Percentiles rank a stretch among this genome's conserved stretches.
Evolutionary conservation across 2,888 invertebrate genomes (phyloP).

Genomic region (Cheilosia pagana): DNA sequence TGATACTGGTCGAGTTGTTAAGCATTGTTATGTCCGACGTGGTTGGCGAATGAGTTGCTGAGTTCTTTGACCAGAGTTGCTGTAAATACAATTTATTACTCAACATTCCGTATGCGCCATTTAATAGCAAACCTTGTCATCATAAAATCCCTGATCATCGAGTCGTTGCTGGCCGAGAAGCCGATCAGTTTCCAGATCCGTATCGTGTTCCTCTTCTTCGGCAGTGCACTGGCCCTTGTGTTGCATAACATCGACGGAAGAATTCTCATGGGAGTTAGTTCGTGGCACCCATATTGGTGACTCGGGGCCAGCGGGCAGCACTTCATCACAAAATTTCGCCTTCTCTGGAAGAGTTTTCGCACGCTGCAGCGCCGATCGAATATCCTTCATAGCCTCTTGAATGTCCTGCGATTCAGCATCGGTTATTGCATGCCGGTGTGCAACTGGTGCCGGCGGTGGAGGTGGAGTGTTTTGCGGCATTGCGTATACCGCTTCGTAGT

Average conservation of each 20-base stretch:
- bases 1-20: conserved; percentile 78
- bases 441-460: conserved; percentile 85
- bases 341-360: conserved; percentile 83
- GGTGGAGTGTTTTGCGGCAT: conserved; percentile 84
- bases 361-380: conserved; percentile 89
- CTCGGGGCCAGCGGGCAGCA: conserved; percentile 80
- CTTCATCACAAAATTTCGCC: conserved; percentile 81
- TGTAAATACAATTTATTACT: conserved; percentile 52
- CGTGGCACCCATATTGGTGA: conserved; percentile 83
- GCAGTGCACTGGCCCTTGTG: conserved; percentile 76
- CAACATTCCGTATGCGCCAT: not conserved
- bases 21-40: conserved; percentile 77
- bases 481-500: conserved; percentile 81
- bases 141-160: conserved; percentile 95
- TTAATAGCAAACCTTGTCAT: conserved; percentile 84
- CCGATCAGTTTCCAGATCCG: conserved; percentile 98
- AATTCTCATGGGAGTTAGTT: conserved; percentile 72
- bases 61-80: conserved; percentile 80
- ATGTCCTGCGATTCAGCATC: conserved; percentile 86
- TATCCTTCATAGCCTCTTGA: conserved; percentile 91
- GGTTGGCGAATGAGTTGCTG: conserved; percentile 77
- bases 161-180: conserved; percentile 96
- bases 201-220: conserved; percentile 95
- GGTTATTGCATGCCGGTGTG: conserved; percentile 83
- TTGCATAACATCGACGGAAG: conserved; percentile 68